Percentiles rank a stretch among this genome's conserved stretches.
These are phyloP conservation scores for Luehdorfia chinensis DNA, from an alignment of 1,140 invertebrate genomes.

Conservation along the genomic window DNA sequence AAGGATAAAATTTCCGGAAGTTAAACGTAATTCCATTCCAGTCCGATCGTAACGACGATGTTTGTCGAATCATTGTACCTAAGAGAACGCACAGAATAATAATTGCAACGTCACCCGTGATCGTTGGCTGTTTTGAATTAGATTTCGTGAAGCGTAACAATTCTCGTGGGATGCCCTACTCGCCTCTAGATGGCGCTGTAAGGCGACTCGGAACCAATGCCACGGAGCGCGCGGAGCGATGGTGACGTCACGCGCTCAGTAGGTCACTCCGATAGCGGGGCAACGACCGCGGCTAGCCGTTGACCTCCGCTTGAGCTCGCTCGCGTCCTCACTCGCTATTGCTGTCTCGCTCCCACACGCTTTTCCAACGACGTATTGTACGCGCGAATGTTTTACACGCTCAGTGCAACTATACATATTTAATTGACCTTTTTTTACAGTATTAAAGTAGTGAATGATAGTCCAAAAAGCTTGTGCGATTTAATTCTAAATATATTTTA, in stretches of 20 bases:
- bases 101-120: conserved; percentile 6
- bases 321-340: conserved; percentile 61
- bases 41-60: not conserved
- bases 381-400: conserved; percentile 46
- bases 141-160: not conserved
- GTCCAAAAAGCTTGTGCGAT: too few species aligned
- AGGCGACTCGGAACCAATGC: conserved; percentile 45
- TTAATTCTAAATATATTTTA: too few species aligned
- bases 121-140: not conserved
- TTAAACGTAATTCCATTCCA: conserved; percentile 8
- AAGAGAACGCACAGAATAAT: conserved; percentile 6
- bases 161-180: conserved; percentile 39
- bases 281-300: conserved; percentile 78
- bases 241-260: conserved; percentile 76
- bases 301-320: conserved; percentile 74
- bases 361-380: conserved; percentile 58
- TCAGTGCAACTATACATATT: conserved; percentile 29
- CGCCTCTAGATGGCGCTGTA: conserved; percentile 59
- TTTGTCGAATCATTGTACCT: conserved; percentile 5
- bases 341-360: conserved; percentile 37
- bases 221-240: conserved; percentile 61
- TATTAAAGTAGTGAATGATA: not conserved
- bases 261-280: conserved; percentile 77
- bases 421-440: conserved; percentile 16
- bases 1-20: conserved; percentile 9